Percentiles rank a stretch among this genome's conserved stretches.
Evolutionary conservation across 2,797 vertebrate species (phyloP).

Genomic region (Melanotaenia trifasciata): DNA sequence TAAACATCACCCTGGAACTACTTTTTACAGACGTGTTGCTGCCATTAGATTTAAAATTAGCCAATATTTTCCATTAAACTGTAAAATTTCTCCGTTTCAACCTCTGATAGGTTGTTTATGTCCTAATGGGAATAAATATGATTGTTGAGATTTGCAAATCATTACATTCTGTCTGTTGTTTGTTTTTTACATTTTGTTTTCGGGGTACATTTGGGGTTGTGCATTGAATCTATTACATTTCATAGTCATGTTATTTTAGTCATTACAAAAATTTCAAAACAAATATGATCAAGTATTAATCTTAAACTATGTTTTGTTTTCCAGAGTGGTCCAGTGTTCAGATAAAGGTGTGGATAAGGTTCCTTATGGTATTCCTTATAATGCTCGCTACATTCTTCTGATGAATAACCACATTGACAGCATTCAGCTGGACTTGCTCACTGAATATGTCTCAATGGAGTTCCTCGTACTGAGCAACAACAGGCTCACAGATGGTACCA

Average conservation of each 20-base stretch:
- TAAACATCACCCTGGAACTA: no score
- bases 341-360: slow-evolving; percentile 77
- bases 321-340: slow-evolving; percentile 82
- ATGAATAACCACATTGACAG: slow-evolving; percentile 78
- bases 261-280: no score
- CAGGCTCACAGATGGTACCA: slow-evolving; percentile 59
- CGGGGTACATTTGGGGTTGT: no score
- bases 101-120: no score
- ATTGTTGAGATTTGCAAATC: background rate
- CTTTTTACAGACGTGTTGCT: no score
- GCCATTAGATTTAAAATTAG: no score
- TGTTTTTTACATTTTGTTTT: background rate
- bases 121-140: no score
- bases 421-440: slow-evolving; percentile 75
- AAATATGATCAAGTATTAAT: background rate
- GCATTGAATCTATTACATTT: no score
- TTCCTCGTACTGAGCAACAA: slow-evolving; percentile 81
- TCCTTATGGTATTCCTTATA: slow-evolving; percentile 79
- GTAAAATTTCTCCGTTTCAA: no score
- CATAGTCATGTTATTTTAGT: no score
- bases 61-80: no score
- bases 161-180: background rate
- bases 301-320: slow-evolving; percentile 47
- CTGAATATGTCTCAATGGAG: slow-evolving; percentile 72
- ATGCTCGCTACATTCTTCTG: slow-evolving; percentile 77